Evolutionary conservation across 2,113 vertebrate genomes (phyloP).

Genomic region (Promerops cafer): DNA sequence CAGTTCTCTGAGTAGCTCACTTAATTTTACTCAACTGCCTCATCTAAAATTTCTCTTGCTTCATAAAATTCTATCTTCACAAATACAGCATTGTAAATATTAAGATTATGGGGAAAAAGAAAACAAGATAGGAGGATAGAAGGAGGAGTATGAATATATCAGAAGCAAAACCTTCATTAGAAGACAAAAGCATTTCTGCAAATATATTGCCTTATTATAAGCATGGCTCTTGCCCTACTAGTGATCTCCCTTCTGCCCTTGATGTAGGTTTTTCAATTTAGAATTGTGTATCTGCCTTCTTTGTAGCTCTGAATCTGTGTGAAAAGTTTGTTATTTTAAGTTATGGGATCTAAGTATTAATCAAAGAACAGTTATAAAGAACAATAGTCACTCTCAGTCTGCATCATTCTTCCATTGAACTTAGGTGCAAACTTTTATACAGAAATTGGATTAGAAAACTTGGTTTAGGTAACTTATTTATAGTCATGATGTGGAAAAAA

Average conservation of each 20-base stretch:
- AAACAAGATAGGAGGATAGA: not conserved
- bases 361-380: constrained; percentile 15
- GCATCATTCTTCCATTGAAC: constrained; percentile 7
- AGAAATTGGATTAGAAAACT: constrained; percentile 51
- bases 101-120: not conserved
- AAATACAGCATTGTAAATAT: not conserved
- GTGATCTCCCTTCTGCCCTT: not conserved
- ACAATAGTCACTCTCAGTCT: constrained; percentile 15
- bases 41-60: not conserved
- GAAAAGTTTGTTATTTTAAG: not conserved
- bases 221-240: not conserved
- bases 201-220: not conserved
- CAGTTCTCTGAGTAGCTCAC: not conserved
- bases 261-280: not conserved
- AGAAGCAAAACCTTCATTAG: not conserved
- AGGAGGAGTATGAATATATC: not conserved
- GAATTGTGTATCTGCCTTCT: not conserved
- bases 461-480: constrained; percentile 44
- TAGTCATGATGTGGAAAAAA: constrained; percentile 39
- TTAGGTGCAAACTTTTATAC: constrained; percentile 8
- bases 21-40: not conserved
- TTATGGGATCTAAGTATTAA: constrained; percentile 1
- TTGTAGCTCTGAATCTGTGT: not conserved
- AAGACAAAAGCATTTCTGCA: not conserved
- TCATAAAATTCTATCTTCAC: not conserved